Evolutionary conservation across 2,797 vertebrate species (phyloP).

Genomic region (Austrolebias charrua): DNA sequence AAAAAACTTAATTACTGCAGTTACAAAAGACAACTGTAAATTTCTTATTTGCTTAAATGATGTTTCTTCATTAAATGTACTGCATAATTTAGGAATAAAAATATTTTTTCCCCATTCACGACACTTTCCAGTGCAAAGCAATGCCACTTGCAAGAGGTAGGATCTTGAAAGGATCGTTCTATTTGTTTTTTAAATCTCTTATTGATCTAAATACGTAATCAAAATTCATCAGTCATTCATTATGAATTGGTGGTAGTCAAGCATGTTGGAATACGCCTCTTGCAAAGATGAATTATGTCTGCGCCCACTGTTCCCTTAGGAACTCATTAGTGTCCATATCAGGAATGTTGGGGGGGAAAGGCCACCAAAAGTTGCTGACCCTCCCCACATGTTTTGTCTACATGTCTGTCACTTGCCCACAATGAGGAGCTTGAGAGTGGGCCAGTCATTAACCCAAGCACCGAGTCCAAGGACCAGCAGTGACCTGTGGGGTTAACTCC

Average conservation of each 20-base stretch:
- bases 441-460: constrained; percentile 69
- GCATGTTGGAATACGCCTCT: constrained; percentile 57
- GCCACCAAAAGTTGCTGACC: constrained; percentile 67
- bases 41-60: neutral
- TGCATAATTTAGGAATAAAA: neutral
- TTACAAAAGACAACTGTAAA: constrained; percentile 22
- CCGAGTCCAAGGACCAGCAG: constrained; percentile 53
- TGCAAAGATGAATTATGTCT: constrained; percentile 66
- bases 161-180: constrained; percentile 10
- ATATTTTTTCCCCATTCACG: neutral
- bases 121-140: neutral
- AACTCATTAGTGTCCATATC: constrained; percentile 73
- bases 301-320: constrained; percentile 53
- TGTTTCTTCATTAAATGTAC: neutral
- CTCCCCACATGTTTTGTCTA: constrained; percentile 66
- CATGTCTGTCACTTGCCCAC: constrained; percentile 59
- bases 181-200: constrained; percentile 26
- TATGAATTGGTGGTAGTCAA: constrained; percentile 50
- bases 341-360: constrained; percentile 62
- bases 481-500: constrained; percentile 70
- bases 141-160: constrained; percentile 21
- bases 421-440: constrained; percentile 59
- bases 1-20: constrained; percentile 24
- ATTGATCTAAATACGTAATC: constrained; percentile 30
- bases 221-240: constrained; percentile 53